Evolutionary conservation across 2,113 vertebrate genomes (phyloP), one percentile per base, ranked within the genome.

Genomic region (Antechinus stuartii): DNA sequence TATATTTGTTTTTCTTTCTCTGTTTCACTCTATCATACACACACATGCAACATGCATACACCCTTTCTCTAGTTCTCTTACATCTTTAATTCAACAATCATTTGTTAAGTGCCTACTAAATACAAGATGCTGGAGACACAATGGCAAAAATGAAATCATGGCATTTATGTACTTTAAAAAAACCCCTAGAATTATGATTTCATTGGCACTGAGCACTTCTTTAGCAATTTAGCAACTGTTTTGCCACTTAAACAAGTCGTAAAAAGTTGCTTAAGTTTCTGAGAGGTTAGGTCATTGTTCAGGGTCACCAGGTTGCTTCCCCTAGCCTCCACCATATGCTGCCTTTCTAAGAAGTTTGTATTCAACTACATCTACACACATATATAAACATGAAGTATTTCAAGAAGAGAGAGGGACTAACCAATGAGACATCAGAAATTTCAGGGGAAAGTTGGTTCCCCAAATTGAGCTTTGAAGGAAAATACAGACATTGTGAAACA

Each of bases 1-100:
- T 57, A 89, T 19, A 27, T 97, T 94, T 46, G 11, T 94, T 92
- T 94, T 56, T 27, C 22, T 54, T 8, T 57, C 8, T 57, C 27
- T 61, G 26, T 61, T 30, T 35, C 11, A 27, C 56, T 26, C 25
- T 27, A 11, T 61, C 57, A 61, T 26, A 61, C 27, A 61, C 26
- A 30, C 57, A 30, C 10, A 76, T 35, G n/a, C 68, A 76, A n/a
- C 30, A 76, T 30, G 16, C 57, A 57, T 26, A 26, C 25, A 57
- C 7, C 26, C 26, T 27, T 57, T 57, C 26, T 30, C 56, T n/a
- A 23, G 16, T 84, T 42, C 35, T 42, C 1, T 76, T 76, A 19
- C 61, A 76, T n/a, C 61, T 76, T 84, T 84, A 84, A 84, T 84
- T 84, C 68, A 84, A 84, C 14, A n/a, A n/a, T n/a, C 35, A 42